phyloP scores from a whole-genome alignment of 2,113 vertebrate genomes.

The Tragelaphus imberbis region DNA sequence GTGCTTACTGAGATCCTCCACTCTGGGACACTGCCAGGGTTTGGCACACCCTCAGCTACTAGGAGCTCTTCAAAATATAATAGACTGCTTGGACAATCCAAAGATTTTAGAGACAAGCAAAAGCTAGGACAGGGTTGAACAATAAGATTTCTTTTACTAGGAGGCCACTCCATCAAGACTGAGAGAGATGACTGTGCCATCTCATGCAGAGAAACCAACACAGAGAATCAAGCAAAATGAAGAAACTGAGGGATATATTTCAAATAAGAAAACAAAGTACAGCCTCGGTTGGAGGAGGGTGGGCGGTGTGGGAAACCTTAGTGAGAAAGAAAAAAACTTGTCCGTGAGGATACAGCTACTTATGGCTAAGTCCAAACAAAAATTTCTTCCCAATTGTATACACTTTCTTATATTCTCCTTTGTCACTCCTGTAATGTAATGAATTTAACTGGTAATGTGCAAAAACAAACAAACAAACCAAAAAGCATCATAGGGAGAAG shows the following conservation, averaged over 20 bases:
- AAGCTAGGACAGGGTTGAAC: neutral
- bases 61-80: neutral
- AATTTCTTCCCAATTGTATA: too few species aligned
- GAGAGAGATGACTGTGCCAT: neutral
- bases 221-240: neutral
- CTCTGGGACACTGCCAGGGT: neutral
- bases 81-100: neutral
- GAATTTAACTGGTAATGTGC: neutral
- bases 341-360: neutral
- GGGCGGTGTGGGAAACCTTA: fast-evolving
- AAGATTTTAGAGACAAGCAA: neutral
- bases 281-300: fast-evolving
- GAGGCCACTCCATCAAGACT: neutral
- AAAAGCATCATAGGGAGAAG: neutral
- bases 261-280: neutral
- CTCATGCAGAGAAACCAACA: neutral
- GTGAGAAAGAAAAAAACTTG: neutral
- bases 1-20: neutral
- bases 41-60: neutral
- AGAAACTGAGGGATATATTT: neutral
- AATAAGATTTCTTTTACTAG: neutral
- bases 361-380: neutral
- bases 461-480: neutral
- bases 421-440: neutral
- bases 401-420: neutral